Base-by-base conservation (phyloP, 2,797 vertebrate species). In the Melanogrammus aeglefinus region DNA sequence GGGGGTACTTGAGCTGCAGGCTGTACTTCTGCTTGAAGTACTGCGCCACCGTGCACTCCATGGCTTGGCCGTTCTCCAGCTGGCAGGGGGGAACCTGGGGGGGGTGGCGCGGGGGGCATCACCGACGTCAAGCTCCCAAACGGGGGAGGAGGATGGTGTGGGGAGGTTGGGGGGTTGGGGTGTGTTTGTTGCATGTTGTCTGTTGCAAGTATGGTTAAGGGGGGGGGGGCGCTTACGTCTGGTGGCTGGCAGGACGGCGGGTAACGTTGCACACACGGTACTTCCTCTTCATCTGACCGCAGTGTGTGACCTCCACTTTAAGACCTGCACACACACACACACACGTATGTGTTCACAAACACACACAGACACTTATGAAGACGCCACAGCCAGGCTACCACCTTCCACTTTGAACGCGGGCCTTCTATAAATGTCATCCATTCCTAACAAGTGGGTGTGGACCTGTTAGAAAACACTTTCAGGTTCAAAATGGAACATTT, bases 21-120 rank as follows among this genome's bases (percentile, higher is more conserved):
- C 95, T 99, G 91, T 99, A 99, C 86, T 99, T 99, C 90, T 99
- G 97, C 88, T 99, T 99, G 91, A 99, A 99, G 90, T 99, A 99
- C 85, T 99, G 98, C 80, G 98, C 97, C 81, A 99, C 97, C 38
- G 98, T 98, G 87, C 98, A 99, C 93, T 99, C 98, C 97, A 99
- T 98, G 77, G 98, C 97, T 89, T 99, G 98, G 80, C 98, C 98
- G 36, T 99, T 99, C 94, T 99, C 98, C 78, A 99, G 92, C 94
- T 99, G 98, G 98, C 87, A 99, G 89, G 77, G 77, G 98, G 98
- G 90, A 99, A 99, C 88, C 98, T 99, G 91, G 3, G 74, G 73
- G 79, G 29, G 31, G 31, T n/a, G n/a, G n/a, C n/a, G n/a, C n/a
- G n/a, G 31, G 31, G 31, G 31, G 31, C 31, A 33, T 33, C 41